A percentile compares a stretch with the other conserved stretches of the same genome.
phyloP scores from a whole-genome alignment of 2,113 vertebrate genomes.

The Sigmodon hispidus region DNA sequence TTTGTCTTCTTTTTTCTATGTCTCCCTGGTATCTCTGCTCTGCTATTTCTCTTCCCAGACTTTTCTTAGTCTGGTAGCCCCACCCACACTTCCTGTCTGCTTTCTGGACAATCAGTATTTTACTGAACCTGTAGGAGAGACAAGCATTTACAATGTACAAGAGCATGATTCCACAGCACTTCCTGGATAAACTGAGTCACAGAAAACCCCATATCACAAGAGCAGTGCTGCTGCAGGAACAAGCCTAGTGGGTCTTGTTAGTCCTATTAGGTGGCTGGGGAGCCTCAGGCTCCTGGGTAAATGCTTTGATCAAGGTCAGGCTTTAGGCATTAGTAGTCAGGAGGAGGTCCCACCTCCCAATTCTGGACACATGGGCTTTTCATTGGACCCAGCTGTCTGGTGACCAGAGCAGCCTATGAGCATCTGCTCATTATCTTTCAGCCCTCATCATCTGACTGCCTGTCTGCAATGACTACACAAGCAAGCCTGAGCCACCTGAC shows the following conservation, averaged over 20 bases:
- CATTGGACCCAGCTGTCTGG: conserved; percentile 55
- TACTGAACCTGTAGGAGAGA: no score
- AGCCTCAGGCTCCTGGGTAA: background rate
- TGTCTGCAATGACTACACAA: conserved; percentile 17
- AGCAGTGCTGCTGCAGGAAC: background rate
- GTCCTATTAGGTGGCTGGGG: background rate
- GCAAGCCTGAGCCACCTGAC: background rate
- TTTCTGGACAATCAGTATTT: no score
- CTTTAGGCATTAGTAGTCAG: background rate
- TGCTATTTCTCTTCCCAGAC: no score
- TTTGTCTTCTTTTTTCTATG: no score
- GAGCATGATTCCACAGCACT: no score
- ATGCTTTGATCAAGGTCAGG: background rate
- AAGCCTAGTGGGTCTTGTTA: background rate
- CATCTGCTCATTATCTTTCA: conserved; percentile 45
- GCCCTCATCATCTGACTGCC: background rate
- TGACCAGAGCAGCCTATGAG: background rate
- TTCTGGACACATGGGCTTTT: conserved; percentile 32
- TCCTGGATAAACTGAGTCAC: background rate
- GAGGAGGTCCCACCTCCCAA: background rate
- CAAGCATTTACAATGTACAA: no score
- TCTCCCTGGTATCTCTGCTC: no score
- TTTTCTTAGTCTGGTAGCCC: no score
- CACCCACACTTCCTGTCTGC: no score
- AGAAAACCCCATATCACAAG: background rate